Base-by-base conservation (phyloP, 2,113 vertebrate genomes). In the Austrofundulus limnaeus region DNA sequence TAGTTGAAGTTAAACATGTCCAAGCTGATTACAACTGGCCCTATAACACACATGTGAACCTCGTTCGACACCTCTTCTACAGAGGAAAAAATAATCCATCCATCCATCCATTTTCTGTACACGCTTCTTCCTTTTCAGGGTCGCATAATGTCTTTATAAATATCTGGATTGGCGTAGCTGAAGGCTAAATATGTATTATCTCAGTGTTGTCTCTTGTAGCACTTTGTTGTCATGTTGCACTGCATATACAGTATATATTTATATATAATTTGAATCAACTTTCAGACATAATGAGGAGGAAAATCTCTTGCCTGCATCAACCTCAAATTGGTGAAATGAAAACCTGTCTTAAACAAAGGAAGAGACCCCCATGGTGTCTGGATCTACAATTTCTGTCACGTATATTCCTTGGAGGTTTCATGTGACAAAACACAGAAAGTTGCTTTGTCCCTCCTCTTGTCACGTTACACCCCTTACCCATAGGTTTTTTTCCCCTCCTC, bases 381-480 rank as follows among this genome's bases (percentile, higher is more conserved):
- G 85, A 86, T 92, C 58, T 93, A 88, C 83, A 80, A 85, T 91
- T 91, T 91, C 88, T 91, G 86, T 92, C 85, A 90, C 84, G 86
- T 78, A 88, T 89, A 92, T 92, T 92, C 92, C 92, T 92, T 87
- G 62, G 91, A 92, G 92, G 88, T 84, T 93, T 93, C 88, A 91
- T 89, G 89, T 93, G 90, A 93, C 92, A 93, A 91, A 92, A 89
- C 82, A 85, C 90, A 90, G 88, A 92, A 94, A 93, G 92, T 92
- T 92, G 87, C 90, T 90, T 92, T 91, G 88, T 90, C 87, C 88
- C 84, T 89, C 84, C 83, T 90, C 88, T 91, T 87, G 92, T 93
- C 92, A 92, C 80, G 81, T 90, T 88, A 90, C 90, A 91, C 88
- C 86, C 91, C 87, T 87, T 89, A 90, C 90, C 88, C 84, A 84